phyloP scores from a whole-genome alignment of 2,797 vertebrate species.

The Odontamblyopus lacepedii region DNA sequence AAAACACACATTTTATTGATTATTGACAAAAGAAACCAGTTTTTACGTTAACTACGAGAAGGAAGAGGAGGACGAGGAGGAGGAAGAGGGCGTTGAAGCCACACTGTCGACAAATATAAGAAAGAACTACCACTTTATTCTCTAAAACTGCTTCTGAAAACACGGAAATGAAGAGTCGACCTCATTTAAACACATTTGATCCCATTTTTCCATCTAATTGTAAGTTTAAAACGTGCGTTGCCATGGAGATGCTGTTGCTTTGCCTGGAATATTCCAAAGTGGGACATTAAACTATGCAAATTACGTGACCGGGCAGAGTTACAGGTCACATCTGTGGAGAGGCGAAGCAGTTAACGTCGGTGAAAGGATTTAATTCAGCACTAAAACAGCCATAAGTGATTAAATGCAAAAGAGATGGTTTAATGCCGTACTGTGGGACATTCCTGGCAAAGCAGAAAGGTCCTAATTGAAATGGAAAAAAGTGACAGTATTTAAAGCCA shows the following conservation, averaged over 20 bases:
- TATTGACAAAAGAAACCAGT: constrained; percentile 61
- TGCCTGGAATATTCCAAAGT: no score
- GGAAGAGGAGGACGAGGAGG: constrained; percentile 59
- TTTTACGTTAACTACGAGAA: constrained; percentile 68
- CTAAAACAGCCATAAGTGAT: no score
- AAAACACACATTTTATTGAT: constrained; percentile 52
- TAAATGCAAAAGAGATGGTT: no score
- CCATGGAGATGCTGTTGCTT: no score
- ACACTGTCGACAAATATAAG: constrained; percentile 73
- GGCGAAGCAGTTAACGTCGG: no score
- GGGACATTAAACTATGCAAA: no score
- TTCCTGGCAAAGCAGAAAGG: not conserved
- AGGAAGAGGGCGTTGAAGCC: constrained; percentile 65
- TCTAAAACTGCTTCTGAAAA: constrained; percentile 65
- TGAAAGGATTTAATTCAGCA: no score
- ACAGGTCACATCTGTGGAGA: no score
- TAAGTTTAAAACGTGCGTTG: no score
- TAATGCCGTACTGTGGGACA: no score
- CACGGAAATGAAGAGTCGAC: not conserved
- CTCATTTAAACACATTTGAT: not conserved
- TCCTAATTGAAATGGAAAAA: no score
- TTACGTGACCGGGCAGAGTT: no score
- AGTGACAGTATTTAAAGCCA: not conserved
- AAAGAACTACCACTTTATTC: constrained; percentile 65
- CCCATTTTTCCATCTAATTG: not conserved